A percentile compares a stretch with the other conserved stretches of the same genome.
phyloP scores from a whole-genome alignment of 2,888 invertebrate species.

The Mantis religiosa region DNA sequence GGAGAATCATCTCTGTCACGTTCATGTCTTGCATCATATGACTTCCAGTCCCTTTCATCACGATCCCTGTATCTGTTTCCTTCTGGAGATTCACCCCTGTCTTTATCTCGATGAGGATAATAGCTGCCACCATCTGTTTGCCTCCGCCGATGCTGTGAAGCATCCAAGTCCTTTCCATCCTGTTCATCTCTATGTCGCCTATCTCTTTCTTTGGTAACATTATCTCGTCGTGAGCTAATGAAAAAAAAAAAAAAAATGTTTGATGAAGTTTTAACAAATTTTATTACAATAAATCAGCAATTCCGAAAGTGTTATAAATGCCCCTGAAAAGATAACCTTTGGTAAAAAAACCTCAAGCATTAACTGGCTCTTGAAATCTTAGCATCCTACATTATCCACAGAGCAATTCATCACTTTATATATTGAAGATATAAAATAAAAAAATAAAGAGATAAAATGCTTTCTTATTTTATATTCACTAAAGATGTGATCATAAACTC shows the following conservation, averaged over 20 bases:
- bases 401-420: too few relatives aligned
- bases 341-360: too few relatives aligned
- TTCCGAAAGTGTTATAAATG: too few relatives aligned
- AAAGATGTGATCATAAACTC: too few relatives aligned
- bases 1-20: slow-evolving; percentile 26
- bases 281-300: neutral
- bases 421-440: too few relatives aligned
- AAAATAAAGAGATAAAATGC: too few relatives aligned
- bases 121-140: slow-evolving; percentile 8
- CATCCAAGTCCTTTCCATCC: slow-evolving; percentile 28
- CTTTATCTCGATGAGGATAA: slow-evolving; percentile 13
- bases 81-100: slow-evolving; percentile 14
- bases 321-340: too few relatives aligned
- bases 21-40: slow-evolving; percentile 12
- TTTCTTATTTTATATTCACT: too few relatives aligned
- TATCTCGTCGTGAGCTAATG: slow-evolving; percentile 4
- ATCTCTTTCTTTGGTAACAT: slow-evolving; percentile 21
- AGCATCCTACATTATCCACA: too few relatives aligned
- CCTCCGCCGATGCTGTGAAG: neutral
- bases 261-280: neutral
- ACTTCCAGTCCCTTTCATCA: slow-evolving; percentile 22
- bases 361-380: too few relatives aligned
- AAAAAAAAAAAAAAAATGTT: neutral
- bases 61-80: slow-evolving; percentile 24
- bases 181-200: slow-evolving; percentile 27